phyloP scores from a whole-genome alignment of 2,888 invertebrate genomes.

The Agelastica alni region DNA sequence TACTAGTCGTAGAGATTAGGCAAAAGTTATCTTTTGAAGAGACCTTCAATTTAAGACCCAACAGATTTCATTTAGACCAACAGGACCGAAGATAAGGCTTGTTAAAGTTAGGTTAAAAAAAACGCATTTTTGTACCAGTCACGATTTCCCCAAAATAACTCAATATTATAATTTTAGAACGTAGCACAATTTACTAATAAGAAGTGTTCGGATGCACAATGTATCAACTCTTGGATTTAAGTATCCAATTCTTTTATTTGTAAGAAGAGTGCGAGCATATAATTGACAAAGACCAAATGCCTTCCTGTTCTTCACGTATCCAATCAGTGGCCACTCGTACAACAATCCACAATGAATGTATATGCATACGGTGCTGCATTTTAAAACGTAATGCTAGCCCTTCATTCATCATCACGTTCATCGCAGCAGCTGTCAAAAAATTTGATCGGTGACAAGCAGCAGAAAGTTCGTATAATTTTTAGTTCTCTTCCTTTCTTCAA shows the following conservation, averaged over 20 bases:
- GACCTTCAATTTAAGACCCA: too few species aligned
- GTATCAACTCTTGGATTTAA: too few species aligned
- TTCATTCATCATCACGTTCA: conserved; percentile 48
- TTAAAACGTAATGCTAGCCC: conserved; percentile 42
- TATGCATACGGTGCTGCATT: neutral
- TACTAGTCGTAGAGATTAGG: too few species aligned
- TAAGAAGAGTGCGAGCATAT: neutral
- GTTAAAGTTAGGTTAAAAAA: too few species aligned
- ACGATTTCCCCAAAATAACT: too few species aligned
- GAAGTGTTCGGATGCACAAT: too few species aligned
- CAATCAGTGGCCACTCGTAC: conserved; percentile 27
- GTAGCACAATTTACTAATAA: too few species aligned
- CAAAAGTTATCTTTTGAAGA: too few species aligned
- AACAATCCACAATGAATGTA: conserved; percentile 10
- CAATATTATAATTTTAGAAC: too few species aligned
- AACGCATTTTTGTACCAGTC: too few species aligned
- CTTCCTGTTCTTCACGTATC: conserved; percentile 9
- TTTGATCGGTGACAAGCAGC: conserved; percentile 21
- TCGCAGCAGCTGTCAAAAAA: conserved; percentile 41
- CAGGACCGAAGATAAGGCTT: too few species aligned
- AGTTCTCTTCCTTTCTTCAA: conserved; percentile 5
- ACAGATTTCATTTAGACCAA: too few species aligned
- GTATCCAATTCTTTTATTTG: neutral
- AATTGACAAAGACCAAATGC: conserved; percentile 8
- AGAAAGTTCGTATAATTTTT: neutral